These are phyloP conservation scores for Sitodiplosis mosellana DNA, from an alignment of 1,140 invertebrate species.

Conservation along the genomic window DNA sequence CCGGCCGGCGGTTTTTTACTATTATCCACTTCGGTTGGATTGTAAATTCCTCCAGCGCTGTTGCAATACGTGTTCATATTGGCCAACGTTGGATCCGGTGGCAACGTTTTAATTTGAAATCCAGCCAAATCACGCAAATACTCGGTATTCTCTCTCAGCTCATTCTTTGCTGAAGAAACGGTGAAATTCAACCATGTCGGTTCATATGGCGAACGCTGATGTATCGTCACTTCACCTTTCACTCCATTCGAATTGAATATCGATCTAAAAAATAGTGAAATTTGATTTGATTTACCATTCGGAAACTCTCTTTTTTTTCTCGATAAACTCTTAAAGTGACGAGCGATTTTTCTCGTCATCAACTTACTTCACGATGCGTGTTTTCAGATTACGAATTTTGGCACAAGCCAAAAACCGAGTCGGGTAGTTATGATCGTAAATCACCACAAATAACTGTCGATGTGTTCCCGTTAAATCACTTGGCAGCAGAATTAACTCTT, in stretches of 20 bases:
- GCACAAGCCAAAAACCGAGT: slow-evolving; percentile 71
- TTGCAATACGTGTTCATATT: slow-evolving; percentile 33
- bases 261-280: slow-evolving; percentile 31
- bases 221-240: slow-evolving; percentile 57
- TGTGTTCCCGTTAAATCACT: slow-evolving; percentile 48
- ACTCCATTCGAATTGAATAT: slow-evolving; percentile 64
- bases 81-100: slow-evolving; percentile 33
- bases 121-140: slow-evolving; percentile 33
- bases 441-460: slow-evolving; percentile 61
- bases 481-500: slow-evolving; percentile 40
- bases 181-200: slow-evolving; percentile 64
- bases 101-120: slow-evolving; percentile 51
- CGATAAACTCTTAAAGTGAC: neutral
- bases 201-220: slow-evolving; percentile 67
- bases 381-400: slow-evolving; percentile 47
- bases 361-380: slow-evolving; percentile 48
- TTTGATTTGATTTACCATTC: neutral
- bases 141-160: slow-evolving; percentile 13
- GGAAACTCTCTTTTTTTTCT: neutral
- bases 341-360: neutral
- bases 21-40: slow-evolving; percentile 40
- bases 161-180: slow-evolving; percentile 31
- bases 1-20: slow-evolving; percentile 41
- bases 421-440: slow-evolving; percentile 60
- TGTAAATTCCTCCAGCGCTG: slow-evolving; percentile 46